Evolutionary conservation across 2,797 vertebrate species (phyloP).

Genomic region (Crocodylus rhombifer): DNA sequence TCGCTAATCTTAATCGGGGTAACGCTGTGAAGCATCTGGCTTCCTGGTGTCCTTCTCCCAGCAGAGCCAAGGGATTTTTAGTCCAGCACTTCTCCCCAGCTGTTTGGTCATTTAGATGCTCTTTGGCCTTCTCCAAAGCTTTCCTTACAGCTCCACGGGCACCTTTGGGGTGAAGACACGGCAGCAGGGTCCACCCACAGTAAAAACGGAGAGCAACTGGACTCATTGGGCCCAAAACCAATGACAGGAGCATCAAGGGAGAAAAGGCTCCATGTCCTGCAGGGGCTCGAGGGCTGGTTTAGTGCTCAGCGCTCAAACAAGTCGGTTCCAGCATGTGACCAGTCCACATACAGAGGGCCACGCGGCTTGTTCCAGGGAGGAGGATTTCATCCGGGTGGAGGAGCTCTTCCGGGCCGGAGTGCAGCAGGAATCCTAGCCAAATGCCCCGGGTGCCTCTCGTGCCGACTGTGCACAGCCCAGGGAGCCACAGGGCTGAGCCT

Average conservation of each 20-base stretch:
- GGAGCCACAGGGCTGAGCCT: not conserved
- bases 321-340: too few relatives aligned
- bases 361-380: too few relatives aligned
- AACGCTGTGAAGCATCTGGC: not conserved
- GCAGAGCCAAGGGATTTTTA: not conserved
- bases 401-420: not conserved
- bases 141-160: not conserved
- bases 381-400: not conserved
- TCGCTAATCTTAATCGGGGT: not conserved
- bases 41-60: not conserved
- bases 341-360: too few relatives aligned
- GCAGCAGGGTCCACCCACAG: not conserved
- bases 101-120: not conserved
- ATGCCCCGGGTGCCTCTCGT: not conserved
- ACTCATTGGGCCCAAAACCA: not conserved
- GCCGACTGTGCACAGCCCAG: too few relatives aligned
- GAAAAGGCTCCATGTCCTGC: not conserved
- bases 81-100: not conserved
- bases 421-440: not conserved
- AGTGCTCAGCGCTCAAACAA: not conserved
- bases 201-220: not conserved
- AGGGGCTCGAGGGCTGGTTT: not conserved
- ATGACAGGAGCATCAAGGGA: not conserved
- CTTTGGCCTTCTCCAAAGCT: not conserved
- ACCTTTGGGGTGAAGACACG: accelerated